Evolutionary conservation across 2,113 vertebrate species (phyloP), one percentile per base, ranked within the genome.

Genomic region (Peromyscus leucopus): DNA sequence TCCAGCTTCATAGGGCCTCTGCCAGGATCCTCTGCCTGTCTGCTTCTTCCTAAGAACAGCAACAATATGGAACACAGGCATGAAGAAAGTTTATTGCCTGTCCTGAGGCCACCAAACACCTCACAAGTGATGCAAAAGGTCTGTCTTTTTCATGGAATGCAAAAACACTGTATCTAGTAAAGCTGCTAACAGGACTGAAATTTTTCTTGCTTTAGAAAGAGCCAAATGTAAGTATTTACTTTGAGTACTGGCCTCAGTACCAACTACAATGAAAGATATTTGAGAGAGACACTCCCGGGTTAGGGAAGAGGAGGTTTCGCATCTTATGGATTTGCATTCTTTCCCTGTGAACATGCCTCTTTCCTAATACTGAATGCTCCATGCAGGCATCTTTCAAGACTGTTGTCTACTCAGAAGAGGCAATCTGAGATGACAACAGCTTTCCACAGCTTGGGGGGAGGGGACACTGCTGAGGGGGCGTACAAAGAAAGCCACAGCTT

Each of bases 401-500:
- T 91, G 84, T 71, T 33, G 1, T 75, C 67, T 28, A 3, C 16
- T 28, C 2, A 19, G 93, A 67, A 74, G 72, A 72, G 65, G 59
- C 17, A 0, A 24, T 71, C 33, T 59, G 63, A 75, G 79, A 74
- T 22, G 88, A 82, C 71, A 92, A 16, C 57, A 74, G 75, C 89
- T 93, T 69, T 89, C 84, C 31, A n/a, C 63, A 69, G 67, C 84
- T 88, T 69, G 33, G 13, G 3, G 2, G 84, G 26, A 57, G 3
- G 2, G 84, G 26, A 57, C 8, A 39, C 82, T 63, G 42, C 87
- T 9, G 19, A 82, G 72, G 42, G 42, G 26, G 75, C 7, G 39
- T 19, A 15, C 22, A 80, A 74, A 93, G 92, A 79, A 79, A 95
- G 78, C 48, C 74, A 19, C 57, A 89, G 91, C 85, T 79, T 46